Conservation (phyloP, 2,113 vertebrate species). For the Podarcis cretensis region DNA sequence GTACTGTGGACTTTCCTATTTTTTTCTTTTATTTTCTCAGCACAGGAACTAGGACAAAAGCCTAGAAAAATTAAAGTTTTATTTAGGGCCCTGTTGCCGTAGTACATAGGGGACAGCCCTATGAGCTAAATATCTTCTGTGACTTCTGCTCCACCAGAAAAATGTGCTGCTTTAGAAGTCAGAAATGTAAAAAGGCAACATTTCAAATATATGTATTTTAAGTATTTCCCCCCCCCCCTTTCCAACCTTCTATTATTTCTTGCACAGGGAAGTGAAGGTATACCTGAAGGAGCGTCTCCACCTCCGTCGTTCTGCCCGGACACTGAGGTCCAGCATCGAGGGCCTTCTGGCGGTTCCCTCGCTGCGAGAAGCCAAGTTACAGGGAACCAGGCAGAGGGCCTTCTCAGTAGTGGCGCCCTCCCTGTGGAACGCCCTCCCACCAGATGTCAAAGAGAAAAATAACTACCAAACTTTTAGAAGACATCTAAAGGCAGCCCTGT, state of each 20-base stretch:
- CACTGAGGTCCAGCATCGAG: no score
- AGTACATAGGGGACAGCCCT: background rate
- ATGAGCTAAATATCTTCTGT: background rate
- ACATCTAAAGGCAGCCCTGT: no score
- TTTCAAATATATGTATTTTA: background rate
- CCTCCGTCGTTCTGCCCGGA: no score
- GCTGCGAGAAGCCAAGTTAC: no score
- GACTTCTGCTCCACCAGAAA: background rate
- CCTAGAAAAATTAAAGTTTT: conserved; percentile 40
- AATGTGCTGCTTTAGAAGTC: background rate
- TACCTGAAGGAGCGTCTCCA: no score
- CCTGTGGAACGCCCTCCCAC: no score
- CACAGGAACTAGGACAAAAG: background rate
- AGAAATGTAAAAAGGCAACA: background rate
- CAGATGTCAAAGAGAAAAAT: no score
- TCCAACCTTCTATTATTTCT: background rate
- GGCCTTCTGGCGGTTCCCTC: no score
- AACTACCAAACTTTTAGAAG: no score
- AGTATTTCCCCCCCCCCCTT: background rate
- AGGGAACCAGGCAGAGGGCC: no score
- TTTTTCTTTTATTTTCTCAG: background rate
- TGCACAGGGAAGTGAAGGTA: background rate
- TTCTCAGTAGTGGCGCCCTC: no score
- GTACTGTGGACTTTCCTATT: background rate
- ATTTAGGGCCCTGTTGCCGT: background rate